phyloP scores from a whole-genome alignment of 2,797 vertebrate species.

The Bovichtus variegatus region DNA sequence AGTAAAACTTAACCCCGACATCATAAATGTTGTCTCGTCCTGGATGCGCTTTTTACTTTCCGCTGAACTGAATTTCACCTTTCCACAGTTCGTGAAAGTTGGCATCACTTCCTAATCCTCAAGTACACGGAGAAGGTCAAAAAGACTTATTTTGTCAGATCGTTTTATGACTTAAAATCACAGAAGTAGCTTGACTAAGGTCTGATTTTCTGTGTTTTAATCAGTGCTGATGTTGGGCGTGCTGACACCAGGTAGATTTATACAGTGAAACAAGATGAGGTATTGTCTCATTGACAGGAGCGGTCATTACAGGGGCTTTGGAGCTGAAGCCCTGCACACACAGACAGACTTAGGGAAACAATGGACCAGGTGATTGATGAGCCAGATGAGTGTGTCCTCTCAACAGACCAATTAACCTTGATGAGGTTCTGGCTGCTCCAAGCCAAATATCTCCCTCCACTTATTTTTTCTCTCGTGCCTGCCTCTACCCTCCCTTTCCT shows the following conservation, averaged over 20 bases:
- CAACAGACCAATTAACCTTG: conserved; percentile 90
- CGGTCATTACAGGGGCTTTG: conserved; percentile 66
- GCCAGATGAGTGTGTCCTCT: conserved; percentile 80
- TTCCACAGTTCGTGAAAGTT: conserved; percentile 23
- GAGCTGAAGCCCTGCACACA: conserved; percentile 27
- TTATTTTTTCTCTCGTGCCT: conserved; percentile 66
- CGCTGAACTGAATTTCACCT: conserved; percentile 30
- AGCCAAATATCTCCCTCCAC: conserved; percentile 82
- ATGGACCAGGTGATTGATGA: conserved; percentile 84
- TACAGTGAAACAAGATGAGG: conserved; percentile 63
- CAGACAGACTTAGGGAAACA: conserved; percentile 74
- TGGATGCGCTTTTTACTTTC: no score
- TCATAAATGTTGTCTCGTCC: no score
- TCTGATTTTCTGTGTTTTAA: conserved; percentile 46
- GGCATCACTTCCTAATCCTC: conserved; percentile 32
- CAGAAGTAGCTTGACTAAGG: neutral
- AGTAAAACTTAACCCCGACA: neutral
- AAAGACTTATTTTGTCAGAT: conserved; percentile 12
- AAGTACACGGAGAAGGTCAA: conserved; percentile 30
- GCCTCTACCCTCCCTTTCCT: conserved; percentile 4
- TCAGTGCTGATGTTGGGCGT: conserved; percentile 43
- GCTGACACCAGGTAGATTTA: conserved; percentile 62
- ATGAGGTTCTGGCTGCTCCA: conserved; percentile 82
- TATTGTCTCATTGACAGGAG: conserved; percentile 64
- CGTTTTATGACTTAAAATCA: neutral